Evolutionary conservation across 1,140 invertebrate species (phyloP), one percentile per base, ranked within the genome.

Genomic region (Magallana gigas): DNA sequence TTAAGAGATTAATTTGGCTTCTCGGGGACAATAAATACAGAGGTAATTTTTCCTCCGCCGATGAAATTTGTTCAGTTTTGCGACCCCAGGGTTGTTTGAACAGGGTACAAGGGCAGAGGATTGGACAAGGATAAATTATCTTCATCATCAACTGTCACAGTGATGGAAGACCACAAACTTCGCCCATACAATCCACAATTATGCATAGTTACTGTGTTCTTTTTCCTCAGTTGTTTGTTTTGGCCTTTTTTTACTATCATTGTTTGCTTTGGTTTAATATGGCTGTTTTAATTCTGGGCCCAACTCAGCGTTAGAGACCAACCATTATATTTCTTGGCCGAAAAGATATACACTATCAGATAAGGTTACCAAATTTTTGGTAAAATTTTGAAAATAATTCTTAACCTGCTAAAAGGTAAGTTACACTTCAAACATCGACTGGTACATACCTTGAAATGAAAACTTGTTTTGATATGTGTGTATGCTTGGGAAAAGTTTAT

Each of bases 1-100:
- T 36, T 29, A 76, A 76, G 68, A 76, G 68, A 76, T 76, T 76
- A 76, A 76, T 76, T 23, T 36, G 23, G 68, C 68, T 36, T 76
- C 68, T 3, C 36, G 9, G 23, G 23, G 23, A 29, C 68, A 76
- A 76, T 76, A 29, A 76, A 76, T 76, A 76, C 36, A 29, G 23
- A 6, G 68, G 7, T 76, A 76, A 76, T 76, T 76, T 76, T 29
- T 76, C 23, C 23, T 29, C 68, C 36, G 36, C 68, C 68, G 36
- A 76, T 36, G 68, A 12, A 12, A 29, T 76, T 29, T 29, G 8
- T 23, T 76, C 12, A 18, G 23, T 76, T 76, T 11, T 9, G 23
- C 68, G 1, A 8, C 68, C 68, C 68, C 11, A 9, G 23, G 23
- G 68, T 36, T 76, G 36, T 76, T 76, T 76, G 23, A 48, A 76